Conservation (phyloP, 2,888 invertebrate genomes). For the Pegoplata infirma region DNA sequence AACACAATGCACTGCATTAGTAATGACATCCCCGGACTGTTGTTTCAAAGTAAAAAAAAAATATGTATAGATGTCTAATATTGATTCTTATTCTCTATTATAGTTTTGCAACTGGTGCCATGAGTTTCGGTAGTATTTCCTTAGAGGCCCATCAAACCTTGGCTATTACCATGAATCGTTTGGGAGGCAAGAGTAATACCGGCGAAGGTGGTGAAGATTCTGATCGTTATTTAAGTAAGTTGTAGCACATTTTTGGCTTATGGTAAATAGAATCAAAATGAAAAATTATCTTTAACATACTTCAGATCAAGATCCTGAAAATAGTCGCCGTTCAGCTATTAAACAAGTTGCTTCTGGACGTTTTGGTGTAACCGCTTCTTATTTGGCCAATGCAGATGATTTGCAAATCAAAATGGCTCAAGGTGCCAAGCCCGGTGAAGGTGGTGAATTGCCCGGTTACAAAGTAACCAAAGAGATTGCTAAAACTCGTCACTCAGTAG, state of each 20-base stretch:
- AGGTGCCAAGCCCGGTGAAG: conserved; percentile 99
- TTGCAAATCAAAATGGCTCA: conserved; percentile 99
- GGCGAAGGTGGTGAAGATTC: conserved; percentile 97
- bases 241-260: not conserved
- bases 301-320: conserved; percentile 85
- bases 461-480: conserved; percentile 98
- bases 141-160: conserved; percentile 96
- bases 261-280: not conserved
- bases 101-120: conserved; percentile 85
- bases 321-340: conserved; percentile 94
- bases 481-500: conserved; percentile 94
- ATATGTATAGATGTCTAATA: too few relatives aligned
- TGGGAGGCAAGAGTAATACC: conserved; percentile 98
- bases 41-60: too few relatives aligned
- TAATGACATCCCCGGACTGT: too few relatives aligned
- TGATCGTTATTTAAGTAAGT: conserved; percentile 84
- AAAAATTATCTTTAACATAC: conserved; percentile 15
- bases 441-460: conserved; percentile 95
- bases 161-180: conserved; percentile 97
- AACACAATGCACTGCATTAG: too few relatives aligned
- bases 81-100: too few relatives aligned
- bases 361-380: conserved; percentile 98
- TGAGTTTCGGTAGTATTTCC: conserved; percentile 98
- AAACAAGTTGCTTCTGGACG: conserved; percentile 99
- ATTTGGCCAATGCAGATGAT: conserved; percentile 98